Evolutionary conservation across 2,797 vertebrate genomes (phyloP).

Genomic region (Euthynnus affinis): DNA sequence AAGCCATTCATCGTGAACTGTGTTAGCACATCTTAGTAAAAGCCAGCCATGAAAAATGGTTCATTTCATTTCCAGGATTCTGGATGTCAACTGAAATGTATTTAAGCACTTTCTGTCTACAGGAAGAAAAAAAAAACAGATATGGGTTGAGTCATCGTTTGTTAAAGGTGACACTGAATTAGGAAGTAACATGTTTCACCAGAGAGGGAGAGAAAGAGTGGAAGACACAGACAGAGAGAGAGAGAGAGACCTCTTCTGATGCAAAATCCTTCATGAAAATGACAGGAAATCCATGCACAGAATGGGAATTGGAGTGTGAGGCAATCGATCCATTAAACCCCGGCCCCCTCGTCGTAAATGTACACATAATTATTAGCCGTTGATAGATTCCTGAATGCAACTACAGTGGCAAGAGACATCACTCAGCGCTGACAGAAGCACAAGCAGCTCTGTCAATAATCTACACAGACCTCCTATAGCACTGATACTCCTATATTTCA

Average conservation of each 20-base stretch:
- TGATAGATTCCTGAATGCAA: slow-evolving; percentile 73
- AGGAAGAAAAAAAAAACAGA: slow-evolving; percentile 6
- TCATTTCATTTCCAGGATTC: background rate
- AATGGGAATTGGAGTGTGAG: slow-evolving; percentile 69
- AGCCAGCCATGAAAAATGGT: background rate
- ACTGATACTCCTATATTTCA: slow-evolving; percentile 59
- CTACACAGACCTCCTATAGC: slow-evolving; percentile 45
- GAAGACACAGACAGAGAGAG: background rate
- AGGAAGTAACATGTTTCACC: slow-evolving; percentile 34
- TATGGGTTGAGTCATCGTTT: slow-evolving; percentile 58
- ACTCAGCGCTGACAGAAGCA: slow-evolving; percentile 63
- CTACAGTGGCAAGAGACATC: slow-evolving; percentile 52
- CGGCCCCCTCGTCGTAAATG: slow-evolving; percentile 72
- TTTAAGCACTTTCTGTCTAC: background rate
- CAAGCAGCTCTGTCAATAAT: slow-evolving; percentile 65
- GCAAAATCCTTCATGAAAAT: slow-evolving; percentile 74
- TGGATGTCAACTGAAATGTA: background rate
- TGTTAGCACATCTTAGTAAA: background rate
- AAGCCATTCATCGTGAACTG: background rate
- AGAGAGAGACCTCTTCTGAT: slow-evolving; percentile 44
- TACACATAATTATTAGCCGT: slow-evolving; percentile 81
- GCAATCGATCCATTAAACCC: slow-evolving; percentile 75
- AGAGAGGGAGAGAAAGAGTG: background rate
- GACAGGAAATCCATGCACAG: slow-evolving; percentile 81
- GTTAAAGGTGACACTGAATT: slow-evolving; percentile 61